Conservation (phyloP, 1,140 invertebrate species). For the Drosophila dunni region DNA sequence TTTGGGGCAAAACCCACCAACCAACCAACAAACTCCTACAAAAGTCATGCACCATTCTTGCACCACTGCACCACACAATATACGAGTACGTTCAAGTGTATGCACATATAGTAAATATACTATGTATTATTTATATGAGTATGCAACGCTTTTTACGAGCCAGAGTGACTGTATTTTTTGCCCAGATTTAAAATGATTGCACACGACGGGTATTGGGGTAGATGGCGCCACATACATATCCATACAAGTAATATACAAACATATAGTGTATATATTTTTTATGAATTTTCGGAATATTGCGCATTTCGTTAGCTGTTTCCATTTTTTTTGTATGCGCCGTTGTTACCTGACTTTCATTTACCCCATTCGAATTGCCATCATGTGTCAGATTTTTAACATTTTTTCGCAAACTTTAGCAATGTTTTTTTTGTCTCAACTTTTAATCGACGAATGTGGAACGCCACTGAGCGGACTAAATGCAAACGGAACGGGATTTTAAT, state of each 20-base stretch:
- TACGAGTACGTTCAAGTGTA: no score
- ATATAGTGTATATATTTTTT: constrained; percentile 17
- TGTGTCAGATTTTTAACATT: constrained; percentile 37
- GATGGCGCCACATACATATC: constrained; percentile 35
- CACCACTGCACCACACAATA: no score
- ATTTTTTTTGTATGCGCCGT: neutral
- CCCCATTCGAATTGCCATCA: constrained; percentile 37
- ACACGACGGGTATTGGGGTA: constrained; percentile 4
- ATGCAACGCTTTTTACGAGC: constrained; percentile 58
- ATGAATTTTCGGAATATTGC: constrained; percentile 16
- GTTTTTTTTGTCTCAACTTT: constrained; percentile 6
- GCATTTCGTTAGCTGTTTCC: constrained; percentile 32
- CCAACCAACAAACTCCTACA: no score
- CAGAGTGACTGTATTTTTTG: constrained; percentile 61
- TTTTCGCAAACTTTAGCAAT: constrained; percentile 22
- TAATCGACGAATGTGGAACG: constrained; percentile 23
- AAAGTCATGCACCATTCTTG: no score
- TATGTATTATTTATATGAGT: constrained; percentile 7
- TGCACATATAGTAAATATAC: neutral
- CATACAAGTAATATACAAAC: neutral
- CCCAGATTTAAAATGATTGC: constrained; percentile 69
- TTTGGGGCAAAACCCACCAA: no score
- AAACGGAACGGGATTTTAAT: neutral
- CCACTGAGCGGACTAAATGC: neutral
- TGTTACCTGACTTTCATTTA: constrained; percentile 45